Conservation (phyloP, 2,113 vertebrate species). For the Oceanites oceanicus region DNA sequence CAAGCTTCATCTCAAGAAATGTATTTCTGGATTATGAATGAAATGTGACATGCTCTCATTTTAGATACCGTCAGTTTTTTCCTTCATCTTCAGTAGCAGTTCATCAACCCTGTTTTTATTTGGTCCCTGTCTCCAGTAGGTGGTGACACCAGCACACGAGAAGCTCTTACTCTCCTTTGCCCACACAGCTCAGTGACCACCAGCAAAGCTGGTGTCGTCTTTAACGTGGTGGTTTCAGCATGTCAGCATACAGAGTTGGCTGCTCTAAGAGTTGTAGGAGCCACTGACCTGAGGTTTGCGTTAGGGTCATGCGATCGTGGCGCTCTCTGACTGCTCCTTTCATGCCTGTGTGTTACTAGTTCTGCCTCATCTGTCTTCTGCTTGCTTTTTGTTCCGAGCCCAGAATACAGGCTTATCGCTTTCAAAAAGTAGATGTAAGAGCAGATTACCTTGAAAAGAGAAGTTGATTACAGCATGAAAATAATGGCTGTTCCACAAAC, state of each 20-base stretch:
- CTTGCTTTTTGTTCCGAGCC: neutral
- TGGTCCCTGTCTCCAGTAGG: neutral
- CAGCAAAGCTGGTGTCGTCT: neutral
- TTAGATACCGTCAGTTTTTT: neutral
- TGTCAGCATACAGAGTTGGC: neutral
- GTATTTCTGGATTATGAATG: neutral
- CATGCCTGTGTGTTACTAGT: accelerated
- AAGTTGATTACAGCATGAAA: neutral
- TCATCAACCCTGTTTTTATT: neutral
- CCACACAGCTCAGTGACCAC: accelerated
- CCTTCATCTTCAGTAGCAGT: neutral
- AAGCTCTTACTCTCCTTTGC: neutral
- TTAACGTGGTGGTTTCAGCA: neutral
- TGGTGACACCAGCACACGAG: constrained; percentile 1
- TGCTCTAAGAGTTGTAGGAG: neutral
- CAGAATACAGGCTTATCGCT: accelerated
- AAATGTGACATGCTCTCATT: neutral
- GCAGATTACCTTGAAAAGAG: neutral
- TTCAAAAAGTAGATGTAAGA: neutral
- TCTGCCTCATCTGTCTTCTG: neutral
- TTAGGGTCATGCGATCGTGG: accelerated
- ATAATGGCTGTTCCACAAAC: neutral
- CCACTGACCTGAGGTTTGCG: neutral
- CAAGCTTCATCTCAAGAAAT: neutral
- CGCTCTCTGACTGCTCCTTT: neutral